Evolutionary conservation across 2,113 vertebrate species (phyloP).

Genomic region (Scalopus aquaticus): DNA sequence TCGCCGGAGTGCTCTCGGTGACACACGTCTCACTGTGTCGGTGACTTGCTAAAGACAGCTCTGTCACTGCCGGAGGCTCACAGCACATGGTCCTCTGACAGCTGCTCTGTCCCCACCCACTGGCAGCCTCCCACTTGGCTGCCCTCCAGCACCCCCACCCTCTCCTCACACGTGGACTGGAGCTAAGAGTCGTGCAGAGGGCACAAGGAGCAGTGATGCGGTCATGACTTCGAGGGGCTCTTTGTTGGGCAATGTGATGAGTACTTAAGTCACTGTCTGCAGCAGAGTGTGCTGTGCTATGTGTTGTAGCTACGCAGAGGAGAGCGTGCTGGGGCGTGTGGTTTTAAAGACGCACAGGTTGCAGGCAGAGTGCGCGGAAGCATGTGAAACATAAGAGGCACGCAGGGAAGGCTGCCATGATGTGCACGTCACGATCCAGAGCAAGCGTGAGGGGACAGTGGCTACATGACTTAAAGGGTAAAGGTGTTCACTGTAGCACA

Average conservation of each 20-base stretch:
- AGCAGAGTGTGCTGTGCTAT: background rate
- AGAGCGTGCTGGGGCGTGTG: too few species aligned
- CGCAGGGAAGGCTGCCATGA: too few species aligned
- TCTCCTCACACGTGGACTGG: background rate
- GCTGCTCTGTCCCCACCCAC: background rate
- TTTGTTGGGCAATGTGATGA: background rate
- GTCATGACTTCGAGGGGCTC: background rate
- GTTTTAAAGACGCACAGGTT: too few species aligned
- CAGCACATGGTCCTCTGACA: background rate
- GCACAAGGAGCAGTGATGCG: background rate
- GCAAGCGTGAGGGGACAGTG: too few species aligned
- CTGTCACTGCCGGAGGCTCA: background rate
- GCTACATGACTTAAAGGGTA: too few species aligned
- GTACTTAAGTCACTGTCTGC: background rate
- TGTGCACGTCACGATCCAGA: too few species aligned
- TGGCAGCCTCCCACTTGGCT: background rate
- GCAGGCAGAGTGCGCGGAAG: too few species aligned
- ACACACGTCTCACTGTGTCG: background rate
- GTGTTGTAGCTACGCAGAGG: too few species aligned
- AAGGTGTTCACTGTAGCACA: too few species aligned
- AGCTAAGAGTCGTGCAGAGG: background rate
- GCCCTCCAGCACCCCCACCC: background rate
- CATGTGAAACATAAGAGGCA: too few species aligned
- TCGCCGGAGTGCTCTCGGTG: background rate
- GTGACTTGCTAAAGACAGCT: background rate